Evolutionary conservation across 1,140 invertebrate species (phyloP).

Genomic region (Cherax quadricarinatus): DNA sequence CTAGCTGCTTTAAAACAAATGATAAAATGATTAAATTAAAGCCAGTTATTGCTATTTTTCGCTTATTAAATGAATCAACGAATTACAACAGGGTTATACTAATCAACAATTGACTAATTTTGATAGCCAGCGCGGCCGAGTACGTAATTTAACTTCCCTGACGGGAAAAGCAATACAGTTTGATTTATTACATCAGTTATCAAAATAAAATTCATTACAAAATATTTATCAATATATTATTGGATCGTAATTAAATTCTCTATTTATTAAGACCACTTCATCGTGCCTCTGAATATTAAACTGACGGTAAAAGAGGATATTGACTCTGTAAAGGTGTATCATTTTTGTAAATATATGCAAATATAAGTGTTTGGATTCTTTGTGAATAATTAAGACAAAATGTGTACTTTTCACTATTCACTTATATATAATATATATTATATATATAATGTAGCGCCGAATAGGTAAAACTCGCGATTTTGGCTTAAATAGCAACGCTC

Average conservation of each 20-base stretch:
- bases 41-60: neutral
- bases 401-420: too few species aligned
- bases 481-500: too few species aligned
- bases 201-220: neutral
- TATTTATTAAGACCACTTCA: neutral
- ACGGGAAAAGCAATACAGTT: neutral
- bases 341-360: too few species aligned
- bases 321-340: neutral
- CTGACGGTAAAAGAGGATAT: neutral
- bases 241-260: neutral
- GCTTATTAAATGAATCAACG: neutral
- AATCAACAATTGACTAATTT: conserved; percentile 1
- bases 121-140: neutral
- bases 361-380: too few species aligned
- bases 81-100: neutral
- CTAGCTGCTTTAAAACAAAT: neutral
- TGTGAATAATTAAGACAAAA: too few species aligned
- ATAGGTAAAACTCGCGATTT: too few species aligned
- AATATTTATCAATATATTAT: neutral
- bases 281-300: conserved; percentile 3
- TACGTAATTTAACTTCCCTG: neutral
- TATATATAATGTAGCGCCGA: too few species aligned
- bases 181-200: neutral
- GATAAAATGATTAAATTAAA: neutral
- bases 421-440: too few species aligned